Conservation (phyloP, 2,888 invertebrate species). For the Pycnomerus fuliginosus region DNA sequence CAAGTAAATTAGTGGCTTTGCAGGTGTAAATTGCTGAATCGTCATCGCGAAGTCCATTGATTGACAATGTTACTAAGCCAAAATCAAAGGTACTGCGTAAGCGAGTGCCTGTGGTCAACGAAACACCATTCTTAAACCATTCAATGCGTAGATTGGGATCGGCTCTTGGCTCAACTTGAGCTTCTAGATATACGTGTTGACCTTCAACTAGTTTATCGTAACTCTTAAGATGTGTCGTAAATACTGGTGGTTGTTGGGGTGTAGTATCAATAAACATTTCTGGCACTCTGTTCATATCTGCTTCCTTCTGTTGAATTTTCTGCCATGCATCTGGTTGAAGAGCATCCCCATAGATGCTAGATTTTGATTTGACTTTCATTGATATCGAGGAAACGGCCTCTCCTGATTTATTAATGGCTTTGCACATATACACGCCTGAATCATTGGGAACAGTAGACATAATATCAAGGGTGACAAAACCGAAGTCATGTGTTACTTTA, state of each 20-base stretch:
- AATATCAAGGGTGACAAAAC: constrained; percentile 90
- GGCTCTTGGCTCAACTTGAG: constrained; percentile 86
- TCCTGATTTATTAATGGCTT: constrained; percentile 90
- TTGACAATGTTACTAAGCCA: constrained; percentile 89
- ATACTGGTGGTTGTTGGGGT: constrained; percentile 91
- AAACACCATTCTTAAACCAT: constrained; percentile 91
- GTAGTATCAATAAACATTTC: constrained; percentile 84
- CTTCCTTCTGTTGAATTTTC: constrained; percentile 88
- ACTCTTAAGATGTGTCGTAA: constrained; percentile 87
- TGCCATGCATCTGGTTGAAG: constrained; percentile 91
- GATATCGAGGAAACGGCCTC: constrained; percentile 92
- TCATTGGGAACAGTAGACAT: constrained; percentile 85
- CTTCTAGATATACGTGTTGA: constrained; percentile 83
- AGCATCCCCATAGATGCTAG: constrained; percentile 79
- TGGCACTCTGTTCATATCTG: constrained; percentile 86
- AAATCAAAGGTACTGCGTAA: constrained; percentile 95
- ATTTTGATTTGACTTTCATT: constrained; percentile 81
- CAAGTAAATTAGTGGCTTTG: constrained; percentile 88
- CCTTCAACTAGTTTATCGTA: constrained; percentile 82
- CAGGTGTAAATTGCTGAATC: constrained; percentile 96
- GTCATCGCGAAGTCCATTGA: constrained; percentile 82
- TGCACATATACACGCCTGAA: constrained; percentile 91
- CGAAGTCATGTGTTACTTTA: constrained; percentile 91
- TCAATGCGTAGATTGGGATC: constrained; percentile 86
- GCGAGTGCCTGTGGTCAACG: constrained; percentile 83